These are phyloP conservation scores for Rattus norvegicus DNA, from an alignment of 2,113 vertebrate species.

Conservation along the genomic window GRCr8 NC_086039.1:66149501-66150000, in stretches of 20 bases:
- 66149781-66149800: not conserved
- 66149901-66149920: not conserved
- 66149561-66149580: not conserved
- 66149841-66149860: not conserved
- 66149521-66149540: too few relatives aligned
- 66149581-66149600: not conserved
- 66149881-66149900: not conserved
- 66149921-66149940: not conserved
- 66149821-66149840: not conserved
- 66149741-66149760: not conserved
- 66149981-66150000: not conserved
- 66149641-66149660: not conserved
- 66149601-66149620: not conserved
- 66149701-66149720: not conserved
- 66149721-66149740: not conserved
- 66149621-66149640: not conserved
- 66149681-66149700: not conserved
- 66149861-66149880: not conserved
- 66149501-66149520: not conserved
- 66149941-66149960: not conserved
- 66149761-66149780: not conserved
- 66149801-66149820: not conserved
- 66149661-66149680: not conserved
- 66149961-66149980: not conserved
- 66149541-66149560: not conserved